Base-by-base conservation (phyloP, 64 coral and sea anemone species). In the Acropora yongei region DNA sequence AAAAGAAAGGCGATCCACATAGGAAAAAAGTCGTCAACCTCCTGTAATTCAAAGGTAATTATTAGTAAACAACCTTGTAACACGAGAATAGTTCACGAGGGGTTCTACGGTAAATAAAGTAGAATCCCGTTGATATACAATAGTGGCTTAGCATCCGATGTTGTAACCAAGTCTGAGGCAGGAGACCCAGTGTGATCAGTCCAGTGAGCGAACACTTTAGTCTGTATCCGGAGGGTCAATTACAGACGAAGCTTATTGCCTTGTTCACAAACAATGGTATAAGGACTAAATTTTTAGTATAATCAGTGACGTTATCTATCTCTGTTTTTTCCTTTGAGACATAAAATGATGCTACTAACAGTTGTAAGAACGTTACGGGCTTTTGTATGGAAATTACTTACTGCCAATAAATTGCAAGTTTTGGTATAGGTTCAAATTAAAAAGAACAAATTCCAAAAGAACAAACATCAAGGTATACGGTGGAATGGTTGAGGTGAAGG, bases 291-390 rank as follows among this genome's bases (percentile, higher is more conserved):
- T 14, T 69, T 17, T 69, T 14, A 69, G 66, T 69, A 13, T 17
- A 20, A 69, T 69, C 66, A 69, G 13, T 69, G 66, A 20, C 66
- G 16, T 69, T 17, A 69, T 53, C 0, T 53, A 53, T 53, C 50
- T 53, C 50, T 53, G 50, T 53, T 53, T 53, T 53, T 53, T 53
- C 50, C 50, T 53, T 53, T 69, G n/a, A 69, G 66, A 69, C 66
- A 20, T 53, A 69, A 69, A 69, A 69, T 69, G 12, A 69, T 10
- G 66, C 66, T 69, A 69, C 66, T 69, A 69, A 69, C 13, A 17
- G 66, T 69, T 69, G n/a, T 69, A 69, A 69, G 50, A 53, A 53
- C 66, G 66, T 69, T 69, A 69, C n/a, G n/a, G n/a, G 66, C 66
- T 69, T 69, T 20, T 69, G n/a, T 20, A 69, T 69, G 66, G 50